Percentiles rank a stretch among this genome's conserved stretches.
Conservation (phyloP, 2,797 vertebrate species). For the Pantherophis alleghaniensis region DNA sequence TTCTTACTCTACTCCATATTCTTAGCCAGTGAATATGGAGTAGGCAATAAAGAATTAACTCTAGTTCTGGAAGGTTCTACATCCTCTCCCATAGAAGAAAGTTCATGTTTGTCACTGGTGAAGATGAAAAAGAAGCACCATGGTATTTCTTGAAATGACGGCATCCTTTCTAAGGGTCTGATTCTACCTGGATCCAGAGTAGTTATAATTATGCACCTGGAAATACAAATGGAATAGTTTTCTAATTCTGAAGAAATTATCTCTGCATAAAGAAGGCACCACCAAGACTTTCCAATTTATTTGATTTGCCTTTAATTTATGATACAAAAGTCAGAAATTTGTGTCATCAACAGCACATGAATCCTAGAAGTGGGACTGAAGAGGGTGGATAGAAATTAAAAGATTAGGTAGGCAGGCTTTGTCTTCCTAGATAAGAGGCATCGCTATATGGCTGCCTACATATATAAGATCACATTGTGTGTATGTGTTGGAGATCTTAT, state of each 20-base stretch:
- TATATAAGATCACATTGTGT: not conserved
- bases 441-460: not conserved
- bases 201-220: not conserved
- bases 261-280: not conserved
- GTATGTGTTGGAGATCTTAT: not conserved
- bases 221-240: not conserved
- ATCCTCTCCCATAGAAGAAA: not conserved
- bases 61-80: not conserved
- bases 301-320: not conserved
- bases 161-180: not conserved
- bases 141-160: not conserved
- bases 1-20: not conserved
- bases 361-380: not conserved
- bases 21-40: not conserved
- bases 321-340: not conserved
- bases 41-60: not conserved
- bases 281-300: not conserved
- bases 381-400: not conserved
- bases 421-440: not conserved
- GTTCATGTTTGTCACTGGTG: not conserved
- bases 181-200: not conserved
- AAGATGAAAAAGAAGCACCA: not conserved
- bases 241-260: not conserved
- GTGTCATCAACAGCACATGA: not conserved
- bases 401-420: not conserved